Base-by-base conservation (phyloP, 2,113 vertebrate genomes). In the Pristiophorus japonicus region DNA sequence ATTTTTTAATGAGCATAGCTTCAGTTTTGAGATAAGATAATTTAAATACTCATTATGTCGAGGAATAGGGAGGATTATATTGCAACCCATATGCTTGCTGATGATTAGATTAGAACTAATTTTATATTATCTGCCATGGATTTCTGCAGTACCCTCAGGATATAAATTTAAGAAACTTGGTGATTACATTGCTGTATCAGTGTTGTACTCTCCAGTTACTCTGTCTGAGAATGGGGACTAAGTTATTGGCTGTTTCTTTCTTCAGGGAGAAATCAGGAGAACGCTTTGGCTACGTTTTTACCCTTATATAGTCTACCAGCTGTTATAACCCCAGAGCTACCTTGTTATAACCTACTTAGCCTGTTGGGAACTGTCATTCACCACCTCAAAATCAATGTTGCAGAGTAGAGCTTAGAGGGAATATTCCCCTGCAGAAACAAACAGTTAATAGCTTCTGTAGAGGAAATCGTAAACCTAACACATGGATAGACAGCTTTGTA, bases 281-380 rank as follows among this genome's bases (percentile, higher is more conserved):
- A 96, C 96, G 96, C 67, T 95, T 90, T 94, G 93, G 66, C 93
- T 73, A 14, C 27, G 63, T 70, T 94, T 85, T 96, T 97, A 96
- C 96, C 96, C 95, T 97, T 97, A 96, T 97, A 96, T 96, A 97
- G 95, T 97, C 95, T 96, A 78, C 96, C 97, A 96, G 95, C 96
- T 97, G 96, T 96, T 96, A 95, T 96, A 97, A 97, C 66, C 97
- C 97, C 12, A 96, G 88, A 98, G 97, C 96, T 96, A 97, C 94
- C 97, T 97, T 97, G 96, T 97, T 97, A 97, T 97, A 97, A 97
- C 97, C 97, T 97, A 97, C 97, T 97, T 97, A 97, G 97, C 97
- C 96, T 95, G 96, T 97, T 96, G 97, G 96, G 95, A 97, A 96
- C 97, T 97, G 97, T 97, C 97, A 97, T 96, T 97, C 97, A 97